Evolutionary conservation across 2,888 invertebrate species (phyloP).

Genomic region (Ormyrus pomaceus): DNA sequence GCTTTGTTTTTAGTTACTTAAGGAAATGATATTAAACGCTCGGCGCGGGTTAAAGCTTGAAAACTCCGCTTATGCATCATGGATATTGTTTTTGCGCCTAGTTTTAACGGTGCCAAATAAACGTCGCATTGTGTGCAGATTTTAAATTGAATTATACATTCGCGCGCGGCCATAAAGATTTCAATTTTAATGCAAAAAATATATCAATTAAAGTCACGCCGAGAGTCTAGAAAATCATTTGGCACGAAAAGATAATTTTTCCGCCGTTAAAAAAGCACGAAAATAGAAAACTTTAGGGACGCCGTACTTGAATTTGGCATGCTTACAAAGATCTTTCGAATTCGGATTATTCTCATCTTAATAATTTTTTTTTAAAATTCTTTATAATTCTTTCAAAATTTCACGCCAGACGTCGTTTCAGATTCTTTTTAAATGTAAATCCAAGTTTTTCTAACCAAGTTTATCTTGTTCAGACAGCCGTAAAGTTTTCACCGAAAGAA

Average conservation of each 20-base stretch:
- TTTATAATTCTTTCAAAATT: neutral
- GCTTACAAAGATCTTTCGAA: neutral
- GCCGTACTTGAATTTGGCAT: slow-evolving; percentile 29
- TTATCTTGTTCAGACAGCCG: slow-evolving; percentile 48
- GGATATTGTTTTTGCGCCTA: neutral
- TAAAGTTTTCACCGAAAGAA: neutral
- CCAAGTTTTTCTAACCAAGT: neutral
- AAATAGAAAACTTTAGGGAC: too few species aligned
- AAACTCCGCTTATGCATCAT: too few species aligned
- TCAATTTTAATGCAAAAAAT: slow-evolving; percentile 38
- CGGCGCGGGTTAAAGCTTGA: too few species aligned
- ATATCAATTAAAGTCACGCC: neutral
- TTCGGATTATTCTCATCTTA: neutral
- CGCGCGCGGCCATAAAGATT: slow-evolving; percentile 13
- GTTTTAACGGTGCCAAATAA: neutral
- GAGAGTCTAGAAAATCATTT: slow-evolving; percentile 16
- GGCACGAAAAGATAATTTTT: slow-evolving; percentile 28
- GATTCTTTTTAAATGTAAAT: too few species aligned
- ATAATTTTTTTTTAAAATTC: neutral
- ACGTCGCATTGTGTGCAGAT: neutral
- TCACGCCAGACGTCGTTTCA: too few species aligned
- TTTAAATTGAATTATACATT: slow-evolving; percentile 15
- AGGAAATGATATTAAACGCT: too few species aligned
- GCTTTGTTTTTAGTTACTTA: too few species aligned
- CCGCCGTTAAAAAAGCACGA: too few species aligned